Conservation (phyloP, 2,113 vertebrate genomes). For the Egretta garzetta region DNA sequence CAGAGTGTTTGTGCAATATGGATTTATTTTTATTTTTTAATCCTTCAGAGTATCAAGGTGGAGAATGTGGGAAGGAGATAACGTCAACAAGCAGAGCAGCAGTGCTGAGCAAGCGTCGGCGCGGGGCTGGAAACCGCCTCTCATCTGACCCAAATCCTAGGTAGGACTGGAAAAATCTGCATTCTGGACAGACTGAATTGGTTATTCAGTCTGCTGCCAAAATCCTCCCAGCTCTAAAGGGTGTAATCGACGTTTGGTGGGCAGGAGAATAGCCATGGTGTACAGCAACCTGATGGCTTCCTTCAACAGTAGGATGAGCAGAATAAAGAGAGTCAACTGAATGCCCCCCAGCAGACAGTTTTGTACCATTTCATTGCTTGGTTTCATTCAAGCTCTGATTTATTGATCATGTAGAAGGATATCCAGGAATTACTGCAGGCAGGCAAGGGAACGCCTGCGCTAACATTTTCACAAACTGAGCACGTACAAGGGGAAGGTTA, state of each 20-base stretch:
- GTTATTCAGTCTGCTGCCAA: neutral
- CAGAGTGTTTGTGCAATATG: neutral
- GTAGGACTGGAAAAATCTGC: neutral
- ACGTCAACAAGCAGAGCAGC: neutral
- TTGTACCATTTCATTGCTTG: neutral
- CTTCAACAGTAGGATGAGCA: neutral
- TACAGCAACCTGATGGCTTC: neutral
- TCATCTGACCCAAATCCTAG: neutral
- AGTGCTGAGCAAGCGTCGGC: neutral
- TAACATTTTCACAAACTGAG: neutral
- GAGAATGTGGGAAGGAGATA: neutral
- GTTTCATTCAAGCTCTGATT: neutral
- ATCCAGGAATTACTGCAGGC: neutral
- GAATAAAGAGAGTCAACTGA: neutral
- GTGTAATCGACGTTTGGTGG: rapidly evolving
- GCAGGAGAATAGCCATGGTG: neutral
- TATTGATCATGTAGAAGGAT: neutral
- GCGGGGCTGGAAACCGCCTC: neutral
- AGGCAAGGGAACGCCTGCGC: neutral
- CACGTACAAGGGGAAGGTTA: neutral
- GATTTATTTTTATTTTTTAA: neutral
- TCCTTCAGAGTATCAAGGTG: neutral
- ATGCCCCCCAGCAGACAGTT: neutral
- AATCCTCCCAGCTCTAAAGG: neutral
- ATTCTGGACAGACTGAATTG: neutral